These are phyloP conservation scores for Setophaga petechia DNA, from an alignment of 2,113 vertebrate genomes.

Conservation along the genomic window DNA sequence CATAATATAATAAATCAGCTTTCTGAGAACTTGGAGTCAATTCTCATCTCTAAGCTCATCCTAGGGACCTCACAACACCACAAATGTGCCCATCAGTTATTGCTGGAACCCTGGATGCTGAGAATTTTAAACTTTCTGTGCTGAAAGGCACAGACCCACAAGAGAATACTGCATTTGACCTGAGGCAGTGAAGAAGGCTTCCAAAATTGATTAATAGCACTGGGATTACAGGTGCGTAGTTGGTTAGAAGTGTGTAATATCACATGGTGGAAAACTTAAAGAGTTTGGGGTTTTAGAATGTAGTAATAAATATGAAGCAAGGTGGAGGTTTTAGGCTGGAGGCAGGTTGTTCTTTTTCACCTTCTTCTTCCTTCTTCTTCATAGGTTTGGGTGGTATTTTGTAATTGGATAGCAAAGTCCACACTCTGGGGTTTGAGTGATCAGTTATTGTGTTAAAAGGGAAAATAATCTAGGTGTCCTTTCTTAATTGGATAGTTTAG, in stretches of 20 bases:
- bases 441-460: not conserved
- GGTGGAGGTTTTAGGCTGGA: not conserved
- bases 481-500: not conserved
- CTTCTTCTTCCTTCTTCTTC: not conserved
- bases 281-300: not conserved
- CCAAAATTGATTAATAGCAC: not conserved
- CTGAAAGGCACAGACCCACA: not conserved
- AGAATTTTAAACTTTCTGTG: not conserved
- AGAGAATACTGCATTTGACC: not conserved
- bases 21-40: no score
- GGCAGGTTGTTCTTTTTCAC: not conserved
- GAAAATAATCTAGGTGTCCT: not conserved
- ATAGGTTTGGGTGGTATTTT: not conserved
- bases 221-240: not conserved
- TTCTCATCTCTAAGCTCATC: no score
- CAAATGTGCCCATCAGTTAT: not conserved
- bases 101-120: not conserved
- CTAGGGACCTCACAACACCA: no score
- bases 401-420: not conserved
- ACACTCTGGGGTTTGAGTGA: rapidly evolving
- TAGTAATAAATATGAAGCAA: not conserved
- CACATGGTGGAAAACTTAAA: not conserved
- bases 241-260: not conserved
- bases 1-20: no score
- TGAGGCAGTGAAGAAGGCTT: not conserved